phyloP scores from a whole-genome alignment of 2,888 invertebrate genomes.

The Drosophila robusta region DNA sequence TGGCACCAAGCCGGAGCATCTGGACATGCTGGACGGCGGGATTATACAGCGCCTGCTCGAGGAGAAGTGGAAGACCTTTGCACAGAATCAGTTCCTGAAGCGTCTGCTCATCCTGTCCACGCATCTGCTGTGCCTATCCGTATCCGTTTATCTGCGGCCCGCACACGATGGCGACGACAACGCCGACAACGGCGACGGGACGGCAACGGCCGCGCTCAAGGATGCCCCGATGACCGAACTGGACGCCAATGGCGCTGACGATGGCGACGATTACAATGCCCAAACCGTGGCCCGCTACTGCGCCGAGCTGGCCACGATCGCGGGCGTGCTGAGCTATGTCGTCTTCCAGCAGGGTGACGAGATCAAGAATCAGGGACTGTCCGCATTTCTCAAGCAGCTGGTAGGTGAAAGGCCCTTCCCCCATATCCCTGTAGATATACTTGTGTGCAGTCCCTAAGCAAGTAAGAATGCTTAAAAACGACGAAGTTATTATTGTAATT shows the following conservation, averaged over 20 bases:
- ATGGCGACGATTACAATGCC: constrained; percentile 82
- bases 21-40: constrained; percentile 99
- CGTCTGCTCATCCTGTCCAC: constrained; percentile 94
- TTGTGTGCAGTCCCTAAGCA: too few relatives aligned
- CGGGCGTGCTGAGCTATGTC: constrained; percentile 94
- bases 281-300: constrained; percentile 88
- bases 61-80: constrained; percentile 99
- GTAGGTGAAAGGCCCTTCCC: constrained; percentile 85
- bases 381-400: constrained; percentile 95
- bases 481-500: too few relatives aligned
- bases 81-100: constrained; percentile 96
- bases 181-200: constrained; percentile 40
- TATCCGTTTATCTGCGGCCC: constrained; percentile 96
- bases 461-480: too few relatives aligned
- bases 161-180: constrained; percentile 81
- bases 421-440: too few relatives aligned
- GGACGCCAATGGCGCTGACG: constrained; percentile 11
- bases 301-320: constrained; percentile 93
- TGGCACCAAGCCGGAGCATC: constrained; percentile 98
- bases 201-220: constrained; percentile 37
- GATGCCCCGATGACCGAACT: constrained; percentile 25
- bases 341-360: constrained; percentile 97
- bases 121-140: constrained; percentile 94
- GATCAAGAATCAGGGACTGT: constrained; percentile 96
- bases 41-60: constrained; percentile 98